Evolutionary conservation across 2,797 vertebrate species (phyloP).

Genomic region (Cephalopachus bancanus): DNA sequence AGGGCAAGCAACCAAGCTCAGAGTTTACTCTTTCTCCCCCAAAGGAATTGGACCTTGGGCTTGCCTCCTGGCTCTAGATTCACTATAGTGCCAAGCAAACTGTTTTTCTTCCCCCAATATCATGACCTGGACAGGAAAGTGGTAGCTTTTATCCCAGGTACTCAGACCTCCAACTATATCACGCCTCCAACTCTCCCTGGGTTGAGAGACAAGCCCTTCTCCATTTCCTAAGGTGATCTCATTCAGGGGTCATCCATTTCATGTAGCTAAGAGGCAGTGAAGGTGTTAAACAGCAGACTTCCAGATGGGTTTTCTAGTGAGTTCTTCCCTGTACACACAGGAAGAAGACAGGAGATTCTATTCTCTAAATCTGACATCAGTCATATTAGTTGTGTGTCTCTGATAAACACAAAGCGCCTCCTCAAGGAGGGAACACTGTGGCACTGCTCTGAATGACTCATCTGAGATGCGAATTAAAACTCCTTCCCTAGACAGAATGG

Average conservation of each 20-base stretch:
- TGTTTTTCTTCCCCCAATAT: background rate
- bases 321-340: background rate
- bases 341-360: background rate
- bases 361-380: background rate
- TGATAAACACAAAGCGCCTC: constrained; percentile 20
- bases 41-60: background rate
- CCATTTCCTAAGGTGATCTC: background rate
- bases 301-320: background rate
- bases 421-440: background rate
- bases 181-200: rapidly evolving
- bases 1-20: background rate
- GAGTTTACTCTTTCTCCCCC: background rate
- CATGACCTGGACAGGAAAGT: background rate
- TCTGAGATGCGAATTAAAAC: background rate
- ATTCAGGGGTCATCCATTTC: background rate
- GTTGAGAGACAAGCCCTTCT: background rate
- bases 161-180: background rate
- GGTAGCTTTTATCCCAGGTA: background rate
- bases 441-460: background rate
- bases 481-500: background rate
- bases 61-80: background rate
- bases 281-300: background rate
- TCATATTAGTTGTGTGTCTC: background rate
- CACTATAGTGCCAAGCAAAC: background rate
- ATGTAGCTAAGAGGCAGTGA: background rate